These are phyloP conservation scores for Dugesia japonica DNA, from an alignment of 2,888 invertebrate species.

Conservation along the genomic window DNA sequence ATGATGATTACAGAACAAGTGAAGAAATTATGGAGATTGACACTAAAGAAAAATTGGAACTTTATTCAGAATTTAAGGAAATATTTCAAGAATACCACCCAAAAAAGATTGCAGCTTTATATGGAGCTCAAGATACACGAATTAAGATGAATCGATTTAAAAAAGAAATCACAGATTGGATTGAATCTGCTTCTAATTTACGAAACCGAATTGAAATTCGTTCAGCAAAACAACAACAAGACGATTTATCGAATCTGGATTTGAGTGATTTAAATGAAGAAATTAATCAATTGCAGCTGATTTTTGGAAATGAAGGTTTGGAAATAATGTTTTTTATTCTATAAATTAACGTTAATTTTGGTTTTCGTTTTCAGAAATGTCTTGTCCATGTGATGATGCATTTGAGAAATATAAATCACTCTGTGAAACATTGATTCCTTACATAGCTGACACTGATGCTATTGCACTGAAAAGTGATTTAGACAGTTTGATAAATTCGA, in stretches of 20 bases:
- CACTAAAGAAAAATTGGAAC: neutral
- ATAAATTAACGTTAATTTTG: neutral
- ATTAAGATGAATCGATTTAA: neutral
- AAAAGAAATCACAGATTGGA: neutral
- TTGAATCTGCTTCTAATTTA: neutral
- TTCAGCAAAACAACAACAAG: neutral
- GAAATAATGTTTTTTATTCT: neutral
- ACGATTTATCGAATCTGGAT: neutral
- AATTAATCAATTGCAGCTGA: neutral
- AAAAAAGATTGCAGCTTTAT: neutral
- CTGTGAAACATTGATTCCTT: neutral
- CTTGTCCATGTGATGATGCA: neutral
- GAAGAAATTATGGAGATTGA: neutral
- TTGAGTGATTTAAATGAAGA: neutral
- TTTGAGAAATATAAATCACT: neutral
- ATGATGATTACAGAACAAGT: neutral
- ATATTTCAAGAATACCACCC: neutral
- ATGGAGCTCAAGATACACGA: conserved; percentile 3
- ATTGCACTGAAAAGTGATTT: neutral
- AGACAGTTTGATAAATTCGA: neutral
- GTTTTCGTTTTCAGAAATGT: neutral
- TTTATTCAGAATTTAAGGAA: neutral
- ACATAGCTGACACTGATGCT: neutral
- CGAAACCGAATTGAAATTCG: neutral
- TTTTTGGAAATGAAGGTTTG: neutral